These are phyloP conservation scores for Chondrilla cf. caribensis DNA, from an alignment of 37 sponge, comb jelly and placozoan species.

Conservation along the genomic window DNA sequence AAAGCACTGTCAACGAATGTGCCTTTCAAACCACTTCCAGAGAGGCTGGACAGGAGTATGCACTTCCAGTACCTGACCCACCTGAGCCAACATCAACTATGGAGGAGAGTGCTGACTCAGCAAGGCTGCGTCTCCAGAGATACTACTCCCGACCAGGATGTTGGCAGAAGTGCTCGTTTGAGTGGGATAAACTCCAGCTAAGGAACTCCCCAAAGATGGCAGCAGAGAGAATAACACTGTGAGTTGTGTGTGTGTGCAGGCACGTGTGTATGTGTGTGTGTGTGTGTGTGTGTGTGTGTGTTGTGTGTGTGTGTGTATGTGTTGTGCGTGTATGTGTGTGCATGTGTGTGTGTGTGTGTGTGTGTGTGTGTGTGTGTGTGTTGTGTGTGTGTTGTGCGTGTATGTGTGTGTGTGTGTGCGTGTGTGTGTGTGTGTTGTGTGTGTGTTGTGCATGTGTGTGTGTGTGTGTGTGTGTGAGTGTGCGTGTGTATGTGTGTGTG, in stretches of 20 bases:
- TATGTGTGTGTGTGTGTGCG: too few relatives aligned
- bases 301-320: too few relatives aligned
- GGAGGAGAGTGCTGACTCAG: constrained; percentile 30
- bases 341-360: too few relatives aligned
- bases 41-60: constrained; percentile 30
- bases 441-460: too few relatives aligned
- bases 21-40: constrained; percentile 23
- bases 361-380: too few relatives aligned
- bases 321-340: too few relatives aligned
- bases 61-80: constrained; percentile 15
- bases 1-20: neutral
- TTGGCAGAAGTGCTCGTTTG: constrained; percentile 46
- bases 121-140: neutral
- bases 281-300: neutral
- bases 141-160: neutral
- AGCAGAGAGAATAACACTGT: constrained; percentile 21
- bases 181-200: constrained; percentile 50
- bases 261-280: neutral
- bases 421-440: too few relatives aligned
- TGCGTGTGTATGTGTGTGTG: too few relatives aligned
- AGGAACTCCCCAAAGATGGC: neutral
- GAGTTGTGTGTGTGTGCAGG: constrained; percentile 17
- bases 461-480: too few relatives aligned
- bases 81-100: constrained; percentile 8
- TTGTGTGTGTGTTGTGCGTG: too few relatives aligned